These are phyloP conservation scores for Alligator sinensis DNA, from an alignment of 2,113 vertebrate species.

Conservation along the genomic window DNA sequence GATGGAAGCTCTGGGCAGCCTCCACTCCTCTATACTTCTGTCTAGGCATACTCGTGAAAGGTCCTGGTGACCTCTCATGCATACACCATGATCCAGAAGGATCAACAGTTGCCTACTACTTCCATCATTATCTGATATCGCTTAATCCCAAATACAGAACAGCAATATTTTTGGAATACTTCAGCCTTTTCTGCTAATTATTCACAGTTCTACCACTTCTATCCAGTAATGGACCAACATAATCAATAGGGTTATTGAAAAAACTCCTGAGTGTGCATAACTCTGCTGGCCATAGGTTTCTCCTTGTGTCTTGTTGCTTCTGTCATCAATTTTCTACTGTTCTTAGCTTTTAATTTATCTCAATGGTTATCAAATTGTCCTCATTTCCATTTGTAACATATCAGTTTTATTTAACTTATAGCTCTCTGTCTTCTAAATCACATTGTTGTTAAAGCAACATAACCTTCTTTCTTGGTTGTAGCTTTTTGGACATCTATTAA, in stretches of 20 bases:
- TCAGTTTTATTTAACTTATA: background rate
- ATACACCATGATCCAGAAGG: no score
- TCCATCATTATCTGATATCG: no score
- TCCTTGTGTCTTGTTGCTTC: background rate
- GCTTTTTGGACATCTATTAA: background rate
- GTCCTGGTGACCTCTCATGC: no score
- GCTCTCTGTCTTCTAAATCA: background rate
- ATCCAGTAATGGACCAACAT: no score
- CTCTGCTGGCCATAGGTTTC: background rate
- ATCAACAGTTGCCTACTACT: no score
- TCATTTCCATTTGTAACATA: background rate
- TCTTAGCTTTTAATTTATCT: slow-evolving; percentile 17
- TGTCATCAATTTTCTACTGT: background rate
- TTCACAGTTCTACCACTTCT: no score
- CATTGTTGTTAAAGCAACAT: background rate
- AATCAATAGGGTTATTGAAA: background rate
- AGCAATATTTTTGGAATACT: no score
- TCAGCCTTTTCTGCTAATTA: no score
- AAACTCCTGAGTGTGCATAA: background rate
- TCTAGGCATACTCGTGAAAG: no score
- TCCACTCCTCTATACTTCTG: no score
- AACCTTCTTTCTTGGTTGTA: background rate
- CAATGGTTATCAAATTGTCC: background rate
- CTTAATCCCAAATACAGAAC: no score
- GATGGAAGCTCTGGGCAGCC: no score